A percentile compares a stretch with the other conserved stretches of the same genome.
phyloP scores from a whole-genome alignment of 2,797 vertebrate genomes.

The Emys orbicularis region DNA sequence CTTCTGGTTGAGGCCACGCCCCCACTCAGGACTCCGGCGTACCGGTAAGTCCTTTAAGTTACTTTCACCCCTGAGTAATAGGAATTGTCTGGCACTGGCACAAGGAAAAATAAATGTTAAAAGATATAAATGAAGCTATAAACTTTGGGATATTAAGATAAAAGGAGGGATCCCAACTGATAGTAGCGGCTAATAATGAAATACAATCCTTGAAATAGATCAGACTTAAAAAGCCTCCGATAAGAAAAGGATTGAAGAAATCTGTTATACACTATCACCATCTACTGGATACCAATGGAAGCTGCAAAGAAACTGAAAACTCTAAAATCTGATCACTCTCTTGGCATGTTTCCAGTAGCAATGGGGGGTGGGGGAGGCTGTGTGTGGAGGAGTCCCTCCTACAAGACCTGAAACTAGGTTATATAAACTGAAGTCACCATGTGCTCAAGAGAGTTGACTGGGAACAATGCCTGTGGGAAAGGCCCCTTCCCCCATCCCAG shows the following conservation, averaged over 20 bases:
- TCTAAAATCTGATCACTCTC: not conserved
- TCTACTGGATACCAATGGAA: not conserved
- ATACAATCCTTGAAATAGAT: not conserved
- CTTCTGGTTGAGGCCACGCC: no score
- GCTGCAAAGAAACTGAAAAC: not conserved
- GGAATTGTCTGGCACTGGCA: not conserved
- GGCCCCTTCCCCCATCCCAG: no score
- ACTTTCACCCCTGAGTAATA: not conserved
- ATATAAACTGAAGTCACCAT: no score
- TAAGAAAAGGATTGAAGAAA: not conserved
- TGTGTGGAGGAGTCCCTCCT: no score
- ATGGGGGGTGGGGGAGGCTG: no score
- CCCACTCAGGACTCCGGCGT: no score
- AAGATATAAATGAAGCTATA: not conserved
- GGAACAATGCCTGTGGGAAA: no score
- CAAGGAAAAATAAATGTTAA: not conserved
- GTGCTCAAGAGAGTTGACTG: no score
- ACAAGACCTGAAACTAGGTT: no score
- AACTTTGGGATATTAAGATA: not conserved
- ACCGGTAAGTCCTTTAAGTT: no score
- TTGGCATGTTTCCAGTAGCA: no score
- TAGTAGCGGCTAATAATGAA: not conserved
- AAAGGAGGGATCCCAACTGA: not conserved
- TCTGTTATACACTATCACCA: not conserved
- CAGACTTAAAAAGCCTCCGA: not conserved